Conservation (phyloP, 2,113 vertebrate species). For the Pterocles burchelli region DNA sequence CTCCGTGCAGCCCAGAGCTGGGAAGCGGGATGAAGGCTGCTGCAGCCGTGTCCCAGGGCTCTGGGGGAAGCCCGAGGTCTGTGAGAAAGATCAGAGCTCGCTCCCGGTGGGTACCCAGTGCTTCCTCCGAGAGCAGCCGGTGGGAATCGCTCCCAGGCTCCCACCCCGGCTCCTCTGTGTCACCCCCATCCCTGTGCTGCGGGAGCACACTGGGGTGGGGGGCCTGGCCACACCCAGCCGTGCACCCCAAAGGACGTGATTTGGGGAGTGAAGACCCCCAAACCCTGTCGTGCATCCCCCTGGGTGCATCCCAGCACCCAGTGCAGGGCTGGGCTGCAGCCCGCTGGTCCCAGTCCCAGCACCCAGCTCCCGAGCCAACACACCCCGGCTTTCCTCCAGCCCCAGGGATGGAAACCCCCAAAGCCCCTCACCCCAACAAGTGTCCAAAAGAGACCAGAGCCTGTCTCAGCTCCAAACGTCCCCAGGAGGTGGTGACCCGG, state of each 20-base stretch:
- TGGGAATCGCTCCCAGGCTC: not conserved
- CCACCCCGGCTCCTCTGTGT: rapidly evolving
- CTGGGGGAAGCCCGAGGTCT: not conserved
- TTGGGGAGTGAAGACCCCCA: not conserved
- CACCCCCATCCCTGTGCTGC: not conserved
- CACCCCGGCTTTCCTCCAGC: not conserved
- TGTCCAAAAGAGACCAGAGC: not conserved
- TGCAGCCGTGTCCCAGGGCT: not conserved
- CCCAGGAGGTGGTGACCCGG: not conserved
- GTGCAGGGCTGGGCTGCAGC: not conserved
- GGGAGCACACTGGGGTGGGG: not conserved
- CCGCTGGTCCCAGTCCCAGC: not conserved
- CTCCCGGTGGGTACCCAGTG: not conserved
- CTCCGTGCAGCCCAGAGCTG: not conserved
- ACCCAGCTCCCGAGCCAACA: not conserved
- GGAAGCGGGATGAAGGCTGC: slow-evolving; percentile 9
- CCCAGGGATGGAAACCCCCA: not conserved
- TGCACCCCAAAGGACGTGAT: not conserved
- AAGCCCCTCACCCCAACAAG: not conserved
- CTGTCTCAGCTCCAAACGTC: not conserved
- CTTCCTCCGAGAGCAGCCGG: not conserved
- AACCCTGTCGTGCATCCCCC: not conserved
- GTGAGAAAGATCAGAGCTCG: slow-evolving; percentile 39
- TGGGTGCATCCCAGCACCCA: not conserved
- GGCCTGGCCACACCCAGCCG: not conserved